These are phyloP conservation scores for Ameiurus melas DNA, from an alignment of 2,113 vertebrate species.

Conservation along the genomic window DNA sequence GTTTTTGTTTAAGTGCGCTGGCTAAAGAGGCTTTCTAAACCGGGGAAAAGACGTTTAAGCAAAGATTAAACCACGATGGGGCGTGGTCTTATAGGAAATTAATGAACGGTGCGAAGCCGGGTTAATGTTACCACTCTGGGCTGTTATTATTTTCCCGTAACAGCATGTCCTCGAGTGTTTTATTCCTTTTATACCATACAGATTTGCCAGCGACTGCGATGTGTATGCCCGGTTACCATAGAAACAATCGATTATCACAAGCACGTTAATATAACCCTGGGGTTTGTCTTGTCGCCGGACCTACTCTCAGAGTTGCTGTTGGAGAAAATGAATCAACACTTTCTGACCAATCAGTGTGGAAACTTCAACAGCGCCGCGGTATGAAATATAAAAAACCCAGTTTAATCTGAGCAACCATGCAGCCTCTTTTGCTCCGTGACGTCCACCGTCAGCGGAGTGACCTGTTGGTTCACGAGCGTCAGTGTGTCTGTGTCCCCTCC, in stretches of 20 bases:
- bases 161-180: not conserved
- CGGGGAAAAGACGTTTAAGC: not conserved
- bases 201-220: not conserved
- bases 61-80: not conserved
- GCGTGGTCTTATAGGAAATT: not conserved
- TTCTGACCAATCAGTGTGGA: not conserved
- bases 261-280: not conserved
- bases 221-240: not conserved
- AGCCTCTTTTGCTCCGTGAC: constrained; percentile 27
- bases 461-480: constrained; percentile 59
- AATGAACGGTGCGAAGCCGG: not conserved
- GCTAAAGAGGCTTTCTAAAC: constrained; percentile 5
- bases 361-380: not conserved
- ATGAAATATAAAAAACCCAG: not conserved
- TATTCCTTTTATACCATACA: not conserved
- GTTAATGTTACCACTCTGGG: not conserved
- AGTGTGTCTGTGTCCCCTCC: constrained; percentile 58
- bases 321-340: not conserved
- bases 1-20: no score
- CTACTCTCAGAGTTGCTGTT: not conserved
- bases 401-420: not conserved
- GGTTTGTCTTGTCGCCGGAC: not conserved
- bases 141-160: not conserved
- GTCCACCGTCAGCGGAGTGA: constrained; percentile 61
- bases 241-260: not conserved